Conservation (phyloP, 2,113 vertebrate species). For the Tragelaphus strepsiceros region DNA sequence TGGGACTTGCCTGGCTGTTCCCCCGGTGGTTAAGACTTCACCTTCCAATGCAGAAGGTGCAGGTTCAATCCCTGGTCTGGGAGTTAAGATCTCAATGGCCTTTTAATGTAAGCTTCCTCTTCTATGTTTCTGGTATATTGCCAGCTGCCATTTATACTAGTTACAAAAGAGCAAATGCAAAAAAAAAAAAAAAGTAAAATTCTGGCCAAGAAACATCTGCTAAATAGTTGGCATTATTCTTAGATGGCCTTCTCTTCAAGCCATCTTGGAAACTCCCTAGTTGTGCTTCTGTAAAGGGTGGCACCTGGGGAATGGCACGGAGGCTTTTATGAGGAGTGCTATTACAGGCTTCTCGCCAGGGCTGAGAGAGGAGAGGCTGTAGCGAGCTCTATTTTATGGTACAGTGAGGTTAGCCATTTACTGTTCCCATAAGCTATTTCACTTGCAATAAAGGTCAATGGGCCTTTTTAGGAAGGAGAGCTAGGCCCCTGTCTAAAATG, state of each 20-base stretch:
- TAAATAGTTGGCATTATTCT: background rate
- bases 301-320: background rate
- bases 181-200: background rate
- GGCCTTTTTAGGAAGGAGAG: slow-evolving; percentile 61
- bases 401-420: slow-evolving; percentile 48
- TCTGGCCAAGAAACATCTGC: slow-evolving; percentile 5
- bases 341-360: background rate
- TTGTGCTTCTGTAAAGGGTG: slow-evolving; percentile 10
- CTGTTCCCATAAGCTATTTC: slow-evolving; percentile 52
- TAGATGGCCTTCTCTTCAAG: background rate
- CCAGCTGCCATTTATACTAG: background rate
- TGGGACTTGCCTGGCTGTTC: background rate
- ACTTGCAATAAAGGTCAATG: slow-evolving; percentile 67
- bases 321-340: slow-evolving; percentile 31
- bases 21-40: background rate
- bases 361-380: background rate
- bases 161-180: background rate
- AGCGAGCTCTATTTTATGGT: slow-evolving; percentile 37
- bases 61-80: background rate
- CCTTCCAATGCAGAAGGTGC: background rate
- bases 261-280: background rate
- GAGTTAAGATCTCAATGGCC: background rate
- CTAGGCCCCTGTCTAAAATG: slow-evolving; percentile 28
- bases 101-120: background rate
- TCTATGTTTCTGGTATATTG: background rate